Base-by-base conservation (phyloP, 2,797 vertebrate genomes). In the Coranthus polyacanthus region DNA sequence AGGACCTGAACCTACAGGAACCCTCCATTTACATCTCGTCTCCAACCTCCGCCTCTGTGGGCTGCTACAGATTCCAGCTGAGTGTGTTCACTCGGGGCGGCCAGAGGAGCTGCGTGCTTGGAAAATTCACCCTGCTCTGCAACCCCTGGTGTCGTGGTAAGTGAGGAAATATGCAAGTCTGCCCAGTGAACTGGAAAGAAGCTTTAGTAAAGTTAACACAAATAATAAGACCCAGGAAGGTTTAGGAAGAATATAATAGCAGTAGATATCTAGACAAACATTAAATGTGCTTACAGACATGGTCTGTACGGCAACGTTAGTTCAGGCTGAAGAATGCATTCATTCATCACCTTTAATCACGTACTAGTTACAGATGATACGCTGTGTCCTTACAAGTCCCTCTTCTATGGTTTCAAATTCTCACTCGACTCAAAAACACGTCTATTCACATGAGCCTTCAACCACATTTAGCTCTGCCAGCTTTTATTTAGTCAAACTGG, bases 141-240 rank as follows among this genome's bases (percentile, higher is more conserved):
- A 95, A 94, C 57, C 93, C 94, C 45, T 94, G 93, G 93, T 92
- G 92, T 61, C 34, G 4, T 10, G 85, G 94, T 94, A 55, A 87
- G 92, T 57, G 54, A 11, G 38, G 7, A 22, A 20, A 36, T 26
- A n/a, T n/a, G n/a, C n/a, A n/a, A n/a, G n/a, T n/a, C n/a, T n/a
- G n/a, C n/a, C n/a, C n/a, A n/a, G n/a, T n/a, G n/a, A n/a, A n/a
- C n/a, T n/a, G n/a, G n/a, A n/a, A n/a, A n/a, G n/a, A n/a, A n/a
- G n/a, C n/a, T n/a, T n/a, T n/a, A n/a, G n/a, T n/a, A n/a, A n/a
- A n/a, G n/a, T n/a, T n/a, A n/a, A n/a, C n/a, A n/a, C n/a, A n/a
- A n/a, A n/a, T n/a, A n/a, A n/a, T n/a, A n/a, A n/a, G n/a, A n/a
- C n/a, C n/a, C n/a, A n/a, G n/a, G n/a, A n/a, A 29, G 5, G 9